Evolutionary conservation across 2,888 invertebrate genomes (phyloP), one percentile per base, ranked within the genome.

Genomic region (Strigamia maritima): DNA sequence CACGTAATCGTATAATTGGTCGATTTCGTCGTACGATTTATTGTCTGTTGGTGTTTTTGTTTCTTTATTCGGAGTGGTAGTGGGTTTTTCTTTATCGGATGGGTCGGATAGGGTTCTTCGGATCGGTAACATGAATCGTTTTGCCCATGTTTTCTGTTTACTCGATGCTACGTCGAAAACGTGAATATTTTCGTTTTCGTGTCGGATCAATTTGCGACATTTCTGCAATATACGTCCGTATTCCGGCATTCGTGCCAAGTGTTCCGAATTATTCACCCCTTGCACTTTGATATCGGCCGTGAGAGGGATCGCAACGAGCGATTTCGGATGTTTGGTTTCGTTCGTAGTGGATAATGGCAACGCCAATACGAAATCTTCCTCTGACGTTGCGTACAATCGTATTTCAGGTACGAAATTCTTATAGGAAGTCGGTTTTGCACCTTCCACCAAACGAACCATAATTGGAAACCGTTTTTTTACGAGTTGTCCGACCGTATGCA

Each of bases 1-100:
- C 0, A 97, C 95, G 86, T 97, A 97, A 85, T 96, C 95, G 85
- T 97, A 97, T 82, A 97, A 95, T 87, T 97, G 95, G 88, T 97
- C 97, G 83, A 97, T 95, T 87, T 97, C 96, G 83, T 96, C 95
- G 86, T 97, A 95, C 84, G 95, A 75, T 22, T 78, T 95, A 85
- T 94, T 94, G 12, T 54, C 14, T 40, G 31, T 24, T 16, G 38
- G n/a, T 12, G 35, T 24, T 22, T 35, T 44, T 35, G 2, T 31
- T 31, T 16, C 74, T 8, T 80, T 80, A n/a, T 54, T 28, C 14
- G 81, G 81, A n/a, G n/a, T n/a, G 26, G 31, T 24, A 14, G 38
- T 28, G 7, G 35, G 38, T 22, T 35, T 44, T 35, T 10, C 54
- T 31, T 16, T 77, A 2, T 80, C 81, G 24, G 70, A 40, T 8